Evolutionary conservation across 2,797 vertebrate species (phyloP), one percentile per base, ranked within the genome.

Genomic region (Xyrichtys novacula): DNA sequence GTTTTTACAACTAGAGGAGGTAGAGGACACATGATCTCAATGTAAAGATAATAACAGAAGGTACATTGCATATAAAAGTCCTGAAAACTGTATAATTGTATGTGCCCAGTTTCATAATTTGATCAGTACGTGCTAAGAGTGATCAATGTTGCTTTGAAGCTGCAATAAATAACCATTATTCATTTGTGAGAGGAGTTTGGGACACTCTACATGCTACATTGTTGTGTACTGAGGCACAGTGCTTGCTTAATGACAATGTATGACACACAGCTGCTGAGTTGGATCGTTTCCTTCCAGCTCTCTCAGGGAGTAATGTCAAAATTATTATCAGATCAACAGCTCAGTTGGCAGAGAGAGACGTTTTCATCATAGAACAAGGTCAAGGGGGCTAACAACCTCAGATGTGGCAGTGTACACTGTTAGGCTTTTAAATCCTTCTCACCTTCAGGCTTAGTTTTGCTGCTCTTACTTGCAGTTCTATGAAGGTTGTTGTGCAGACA

Each of bases 241-340:
- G 36, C 36, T 6, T 17, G 78, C 80, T 91, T 89, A 90, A 92
- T 91, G 67, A 55, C 56, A 85, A 81, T 89, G 72, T 81, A 81
- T 76, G 76, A 85, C 74, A 64, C 76, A 83, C 87, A 89, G 91
- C 82, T 71, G 49, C 85, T 88, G 65, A 70, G 71, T 80, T 83
- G 78, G 67, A 84, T 73, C 90, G 92, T 92, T 90, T 85, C 80
- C 74, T 66, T 81, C 87, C 70, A 89, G 85, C 78, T 87, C 88
- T 87, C 88, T 85, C 81, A 89, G 74, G 71, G 83, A 86, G 79
- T 78, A 88, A 91, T 91, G 88, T 91, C 89, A 90, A 89, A 90
- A 90, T 93, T 94, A 94, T 95, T 91, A 92, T 86, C 78, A 89
- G 82, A 85, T 78, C 87, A 91, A 88, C 89, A 81, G 84, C 84